Percentiles rank a stretch among this genome's conserved stretches.
Conservation (phyloP, 2,113 vertebrate genomes). For the Orycteropus afer region DNA sequence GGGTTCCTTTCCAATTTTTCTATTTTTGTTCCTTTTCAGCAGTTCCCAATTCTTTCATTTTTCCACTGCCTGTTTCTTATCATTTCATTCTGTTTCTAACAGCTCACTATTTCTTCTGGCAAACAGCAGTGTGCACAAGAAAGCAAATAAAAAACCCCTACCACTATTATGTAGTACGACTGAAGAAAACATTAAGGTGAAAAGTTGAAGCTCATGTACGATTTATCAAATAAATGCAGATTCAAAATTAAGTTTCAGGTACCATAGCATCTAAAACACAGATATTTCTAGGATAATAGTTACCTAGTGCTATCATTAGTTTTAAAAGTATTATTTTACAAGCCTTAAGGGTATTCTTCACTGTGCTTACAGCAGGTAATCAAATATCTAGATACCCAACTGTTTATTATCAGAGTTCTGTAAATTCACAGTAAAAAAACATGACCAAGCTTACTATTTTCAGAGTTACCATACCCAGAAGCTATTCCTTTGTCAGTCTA, state of each 20-base stretch:
- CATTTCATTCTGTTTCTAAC: background rate
- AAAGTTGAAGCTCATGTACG: conserved; percentile 53
- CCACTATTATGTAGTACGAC: background rate
- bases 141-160: conserved; percentile 51
- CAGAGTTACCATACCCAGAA: conserved; percentile 46
- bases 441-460: conserved; percentile 35
- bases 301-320: conserved; percentile 58
- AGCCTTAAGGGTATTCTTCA: conserved; percentile 58
- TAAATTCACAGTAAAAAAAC: conserved; percentile 68
- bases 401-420: conserved; percentile 69
- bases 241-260: conserved; percentile 70
- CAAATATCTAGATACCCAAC: conserved; percentile 68
- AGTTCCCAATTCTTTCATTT: conserved; percentile 42
- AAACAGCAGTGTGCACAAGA: conserved; percentile 35
- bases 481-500: conserved; percentile 58
- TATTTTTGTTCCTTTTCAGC: conserved; percentile 50
- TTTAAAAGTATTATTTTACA: conserved; percentile 71
- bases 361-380: conserved; percentile 66
- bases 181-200: conserved; percentile 65
- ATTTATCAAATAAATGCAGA: conserved; percentile 71
- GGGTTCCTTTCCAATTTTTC: conserved; percentile 32
- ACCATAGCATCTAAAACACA: conserved; percentile 60
- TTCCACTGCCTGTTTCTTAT: conserved; percentile 12
- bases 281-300: conserved; percentile 58
- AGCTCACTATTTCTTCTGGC: conserved; percentile 51